These are phyloP conservation scores for Crypturellus undulatus DNA, from an alignment of 2,113 vertebrate genomes.

Conservation along the genomic window DNA sequence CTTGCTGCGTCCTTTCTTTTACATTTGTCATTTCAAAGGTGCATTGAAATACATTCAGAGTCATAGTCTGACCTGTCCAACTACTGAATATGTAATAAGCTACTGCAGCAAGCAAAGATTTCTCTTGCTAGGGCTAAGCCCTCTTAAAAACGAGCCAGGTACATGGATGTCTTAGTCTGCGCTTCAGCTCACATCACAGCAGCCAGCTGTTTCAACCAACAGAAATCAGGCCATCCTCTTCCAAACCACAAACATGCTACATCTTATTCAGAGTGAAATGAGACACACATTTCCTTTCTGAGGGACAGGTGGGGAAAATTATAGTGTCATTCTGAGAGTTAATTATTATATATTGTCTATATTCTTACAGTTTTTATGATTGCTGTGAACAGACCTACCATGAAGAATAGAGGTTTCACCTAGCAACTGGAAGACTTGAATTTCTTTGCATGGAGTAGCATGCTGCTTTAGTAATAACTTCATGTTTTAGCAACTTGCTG, in stretches of 20 bases:
- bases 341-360: background rate
- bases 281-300: slow-evolving; percentile 10
- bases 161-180: background rate
- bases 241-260: slow-evolving; percentile 35
- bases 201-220: slow-evolving; percentile 51
- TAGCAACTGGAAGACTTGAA: background rate
- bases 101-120: background rate
- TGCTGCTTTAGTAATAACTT: background rate
- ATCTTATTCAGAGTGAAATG: slow-evolving; percentile 50
- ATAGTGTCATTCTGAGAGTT: background rate
- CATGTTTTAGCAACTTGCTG: background rate
- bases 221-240: slow-evolving; percentile 18
- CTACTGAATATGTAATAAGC: background rate
- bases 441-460: background rate
- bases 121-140: background rate
- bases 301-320: slow-evolving; percentile 50
- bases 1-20: background rate
- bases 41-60: background rate
- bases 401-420: background rate
- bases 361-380: background rate
- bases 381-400: background rate
- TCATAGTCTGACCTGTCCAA: background rate
- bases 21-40: background rate
- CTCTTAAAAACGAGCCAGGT: background rate
- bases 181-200: background rate